phyloP scores from a whole-genome alignment of 2,888 invertebrate genomes.

The Volucella bombylans region DNA sequence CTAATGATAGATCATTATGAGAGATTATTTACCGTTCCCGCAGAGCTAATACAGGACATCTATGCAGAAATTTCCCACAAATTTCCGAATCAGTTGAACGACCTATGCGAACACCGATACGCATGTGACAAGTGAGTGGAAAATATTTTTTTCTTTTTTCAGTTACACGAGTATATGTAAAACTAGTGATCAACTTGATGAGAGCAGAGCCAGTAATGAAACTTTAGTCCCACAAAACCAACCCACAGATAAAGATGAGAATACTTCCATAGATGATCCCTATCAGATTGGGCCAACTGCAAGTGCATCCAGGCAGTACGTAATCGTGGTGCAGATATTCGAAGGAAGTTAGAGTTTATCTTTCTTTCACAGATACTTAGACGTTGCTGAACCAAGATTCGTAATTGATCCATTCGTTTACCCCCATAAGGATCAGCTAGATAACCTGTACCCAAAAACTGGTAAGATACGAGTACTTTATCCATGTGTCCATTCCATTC shows the following conservation, averaged over 20 bases:
- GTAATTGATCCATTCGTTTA: constrained; percentile 55
- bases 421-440: constrained; percentile 52
- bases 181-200: constrained; percentile 19
- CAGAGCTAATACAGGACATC: constrained; percentile 92
- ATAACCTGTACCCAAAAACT: too few species aligned
- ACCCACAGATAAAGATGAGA: constrained; percentile 88
- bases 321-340: neutral
- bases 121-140: constrained; percentile 72
- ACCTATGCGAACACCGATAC: constrained; percentile 82
- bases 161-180: constrained; percentile 71
- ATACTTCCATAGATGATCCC: constrained; percentile 87
- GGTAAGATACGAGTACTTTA: too few species aligned
- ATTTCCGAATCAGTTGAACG: constrained; percentile 91
- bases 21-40: constrained; percentile 89
- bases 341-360: neutral
- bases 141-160: too few species aligned
- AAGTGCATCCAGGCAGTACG: constrained; percentile 53
- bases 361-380: constrained; percentile 20
- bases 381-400: constrained; percentile 61
- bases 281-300: constrained; percentile 63
- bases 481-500: too few species aligned
- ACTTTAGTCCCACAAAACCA: constrained; percentile 30
- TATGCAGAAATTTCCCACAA: constrained; percentile 93
- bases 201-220: constrained; percentile 37
- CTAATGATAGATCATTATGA: constrained; percentile 89